Base-by-base conservation (phyloP, 2,888 invertebrate genomes). In the Drosophila mayaguana region DNA sequence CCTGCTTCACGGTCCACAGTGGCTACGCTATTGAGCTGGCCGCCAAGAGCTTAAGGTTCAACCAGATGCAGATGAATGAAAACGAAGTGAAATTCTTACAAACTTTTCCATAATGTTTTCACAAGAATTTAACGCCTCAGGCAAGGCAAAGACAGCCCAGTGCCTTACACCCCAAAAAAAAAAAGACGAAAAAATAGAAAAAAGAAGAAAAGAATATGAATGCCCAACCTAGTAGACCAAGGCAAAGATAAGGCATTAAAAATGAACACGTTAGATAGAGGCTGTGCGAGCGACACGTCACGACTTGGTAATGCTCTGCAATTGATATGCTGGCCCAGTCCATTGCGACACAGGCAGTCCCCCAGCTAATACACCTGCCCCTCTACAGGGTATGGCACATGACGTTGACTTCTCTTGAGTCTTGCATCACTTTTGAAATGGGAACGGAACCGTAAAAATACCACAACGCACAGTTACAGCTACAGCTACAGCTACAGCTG, bases 71-170 rank as follows among this genome's bases (percentile, higher is more conserved):
- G 38, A 38, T 22, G 54, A 34, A 38, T 20, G 40, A 18, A 25
- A 20, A 40, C 65, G 48, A 38, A 40, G 25, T 63, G 45, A 62
- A 50, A 62, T 72, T 28, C 59, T 63, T 76, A 42, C 62, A 60
- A 69, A 72, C 72, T 68, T 67, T 72, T 65, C 55, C 67, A 78
- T 75, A 75, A 75, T 78, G 78, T 78, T 78, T 78, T 66, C 72
- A 66, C 72, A 78, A 75, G 72, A 78, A 75, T 72, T 78, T 68
- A 69, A 72, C 59, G 78, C 78, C 69, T 63, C 53, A 50, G 78
- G 78, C 78, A 46, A 72, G 70, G 64, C 57, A 68, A 63, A 54
- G 65, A 69, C 55, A 50, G 64, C 64, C 59, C 54, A 51, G 2
- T 12, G 28, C 28, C 53, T 12, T 36, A 6, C 14, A 11, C 38